Evolutionary conservation across 1,140 invertebrate species (phyloP).

Genomic region (Triops cancriformis): DNA sequence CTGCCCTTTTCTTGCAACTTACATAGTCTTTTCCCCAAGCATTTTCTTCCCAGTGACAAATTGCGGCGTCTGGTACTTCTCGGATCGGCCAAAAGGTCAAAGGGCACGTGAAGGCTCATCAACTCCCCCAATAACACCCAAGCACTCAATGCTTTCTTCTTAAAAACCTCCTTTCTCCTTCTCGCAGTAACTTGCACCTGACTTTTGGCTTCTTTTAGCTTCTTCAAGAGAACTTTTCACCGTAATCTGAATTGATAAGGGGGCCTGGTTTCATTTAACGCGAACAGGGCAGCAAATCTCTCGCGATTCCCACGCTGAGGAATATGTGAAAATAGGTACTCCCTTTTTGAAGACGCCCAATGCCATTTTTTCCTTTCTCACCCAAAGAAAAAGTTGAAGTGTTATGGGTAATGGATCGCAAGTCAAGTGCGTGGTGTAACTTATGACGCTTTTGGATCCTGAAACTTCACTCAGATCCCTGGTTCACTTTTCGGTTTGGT

Average conservation of each 20-base stretch:
- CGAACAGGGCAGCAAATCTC: too few relatives aligned
- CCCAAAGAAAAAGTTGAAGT: background rate
- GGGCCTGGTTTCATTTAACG: background rate
- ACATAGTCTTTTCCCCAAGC: background rate
- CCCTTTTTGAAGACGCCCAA: background rate
- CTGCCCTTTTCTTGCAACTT: background rate
- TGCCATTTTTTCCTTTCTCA: background rate
- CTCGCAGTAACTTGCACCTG: background rate
- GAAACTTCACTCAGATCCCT: background rate
- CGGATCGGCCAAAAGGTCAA: background rate
- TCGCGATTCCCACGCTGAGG: background rate
- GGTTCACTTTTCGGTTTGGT: background rate
- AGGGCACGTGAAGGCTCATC: background rate
- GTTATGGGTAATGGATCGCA: constrained; percentile 10
- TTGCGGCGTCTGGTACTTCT: background rate
- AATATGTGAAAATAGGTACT: background rate
- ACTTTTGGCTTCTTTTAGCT: background rate
- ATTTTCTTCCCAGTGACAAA: constrained; percentile 4
- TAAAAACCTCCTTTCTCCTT: background rate
- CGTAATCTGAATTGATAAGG: background rate
- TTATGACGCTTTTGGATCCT: constrained; percentile 5
- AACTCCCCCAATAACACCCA: background rate
- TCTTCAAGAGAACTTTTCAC: background rate
- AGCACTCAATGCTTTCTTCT: background rate
- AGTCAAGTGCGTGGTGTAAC: background rate